Percentiles rank a stretch among this genome's conserved stretches.
Evolutionary conservation across 2,797 vertebrate genomes (phyloP).

Genomic region (Sebastes goodei): DNA sequence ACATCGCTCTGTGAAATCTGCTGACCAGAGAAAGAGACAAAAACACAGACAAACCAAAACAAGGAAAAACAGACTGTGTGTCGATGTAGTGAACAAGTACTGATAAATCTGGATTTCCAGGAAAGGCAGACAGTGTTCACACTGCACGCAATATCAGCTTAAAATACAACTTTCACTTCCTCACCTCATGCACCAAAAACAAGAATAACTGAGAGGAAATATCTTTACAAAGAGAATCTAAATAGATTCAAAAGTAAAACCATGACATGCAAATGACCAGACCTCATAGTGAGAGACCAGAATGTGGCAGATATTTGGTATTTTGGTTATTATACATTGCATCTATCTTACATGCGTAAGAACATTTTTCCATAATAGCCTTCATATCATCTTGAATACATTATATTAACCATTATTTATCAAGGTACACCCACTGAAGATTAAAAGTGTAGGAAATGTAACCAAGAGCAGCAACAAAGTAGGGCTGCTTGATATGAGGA

Average conservation of each 20-base stretch:
- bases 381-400: not conserved
- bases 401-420: not conserved
- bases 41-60: slow-evolving; percentile 5
- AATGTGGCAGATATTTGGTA: not conserved
- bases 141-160: not conserved
- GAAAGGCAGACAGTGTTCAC: not conserved
- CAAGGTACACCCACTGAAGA: not conserved
- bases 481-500: not conserved
- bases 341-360: not conserved
- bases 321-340: not conserved
- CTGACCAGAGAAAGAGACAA: slow-evolving; percentile 31
- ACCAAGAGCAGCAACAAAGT: not conserved
- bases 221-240: not conserved
- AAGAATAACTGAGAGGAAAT: not conserved
- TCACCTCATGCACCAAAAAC: not conserved
- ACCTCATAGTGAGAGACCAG: not conserved
- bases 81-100: not conserved
- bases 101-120: slow-evolving; percentile 1
- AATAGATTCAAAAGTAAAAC: not conserved
- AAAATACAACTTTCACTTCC: not conserved
- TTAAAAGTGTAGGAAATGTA: not conserved
- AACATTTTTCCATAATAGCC: not conserved
- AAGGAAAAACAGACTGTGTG: not conserved
- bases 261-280: not conserved
- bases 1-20: slow-evolving; percentile 30